These are phyloP conservation scores for Trigoniulus corallinus DNA, from an alignment of 1,140 invertebrate species.

Conservation along the genomic window DNA sequence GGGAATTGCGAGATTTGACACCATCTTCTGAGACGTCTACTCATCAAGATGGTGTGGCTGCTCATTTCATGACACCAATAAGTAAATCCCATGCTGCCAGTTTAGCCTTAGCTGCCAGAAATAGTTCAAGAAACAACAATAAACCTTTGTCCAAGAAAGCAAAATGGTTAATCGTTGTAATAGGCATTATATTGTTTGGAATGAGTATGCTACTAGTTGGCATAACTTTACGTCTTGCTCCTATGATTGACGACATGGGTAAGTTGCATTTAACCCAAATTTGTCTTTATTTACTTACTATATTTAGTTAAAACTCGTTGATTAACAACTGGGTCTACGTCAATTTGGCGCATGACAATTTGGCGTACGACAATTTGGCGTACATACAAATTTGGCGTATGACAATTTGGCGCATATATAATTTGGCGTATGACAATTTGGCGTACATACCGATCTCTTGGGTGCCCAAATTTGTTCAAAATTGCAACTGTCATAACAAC, in stretches of 20 bases:
- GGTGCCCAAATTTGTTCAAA: no score
- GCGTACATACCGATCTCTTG: no score
- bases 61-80: not conserved
- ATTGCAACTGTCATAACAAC: no score
- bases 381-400: no score
- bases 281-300: constrained; percentile 1
- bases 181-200: constrained; percentile 62
- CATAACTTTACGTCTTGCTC: constrained; percentile 70
- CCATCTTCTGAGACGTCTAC: not conserved
- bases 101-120: constrained; percentile 12
- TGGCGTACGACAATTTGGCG: no score
- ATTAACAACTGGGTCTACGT: no score
- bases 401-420: no score
- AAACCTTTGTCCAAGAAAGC: constrained; percentile 47
- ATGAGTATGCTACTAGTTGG: constrained; percentile 76
- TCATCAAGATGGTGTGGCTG: not conserved
- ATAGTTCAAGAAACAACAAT: constrained; percentile 9
- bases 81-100: not conserved
- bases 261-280: no score
- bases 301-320: no score
- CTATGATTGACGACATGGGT: constrained; percentile 85
- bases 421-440: no score
- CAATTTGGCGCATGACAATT: no score
- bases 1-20: not conserved
- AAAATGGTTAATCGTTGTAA: constrained; percentile 72